Base-by-base conservation (phyloP, 2,797 vertebrate species). In the Kryptolebias ocellatus region DNA sequence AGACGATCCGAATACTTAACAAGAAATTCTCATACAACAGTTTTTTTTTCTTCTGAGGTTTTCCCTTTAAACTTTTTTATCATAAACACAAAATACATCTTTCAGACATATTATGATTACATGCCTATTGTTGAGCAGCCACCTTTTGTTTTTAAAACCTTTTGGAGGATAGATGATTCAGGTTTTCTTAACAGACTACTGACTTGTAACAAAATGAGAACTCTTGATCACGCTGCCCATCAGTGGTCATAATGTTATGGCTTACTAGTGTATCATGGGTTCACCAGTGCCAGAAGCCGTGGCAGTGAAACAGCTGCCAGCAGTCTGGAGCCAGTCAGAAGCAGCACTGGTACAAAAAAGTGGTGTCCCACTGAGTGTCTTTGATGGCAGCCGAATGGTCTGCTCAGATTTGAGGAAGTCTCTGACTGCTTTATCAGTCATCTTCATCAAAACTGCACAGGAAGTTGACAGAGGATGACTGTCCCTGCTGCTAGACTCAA, bases 341-440 rank as follows among this genome's bases (percentile, higher is more conserved):
- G 44, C 46, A 1, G 20, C 34, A 42, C 37, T 20, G 65, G 39
- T 12, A 42, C 8, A 8, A 46, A 46, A 46, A 17, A 4, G 24
- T 60, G 20, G 27, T 51, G 69, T 71, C 59, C 39, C 15, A 16
- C 50, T 53, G 60, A 52, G 55, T 47, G 8, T 44, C 20, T 29
- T 37, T 55, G 53, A 68, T 60, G 57, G 49, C 60, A 53, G 17
- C 62, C 12, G 57, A 52, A 64, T 29, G 45, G 34, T 39, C 39
- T 18, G 46, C 34, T 67, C 47, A 20, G 70, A 42, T 51, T 20
- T 53, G 31, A 61, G 44, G 49, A 70, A 8, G 27, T 2, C 24
- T 60, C 34, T 59, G 72, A 58, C 29, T 53, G 57, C n/a, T 59
- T 31, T 16, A 50, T 70, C 20, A 64, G 45, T 60, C 72, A 45